Base-by-base conservation (phyloP, 2,888 invertebrate genomes). In the Hyppa rectilinea region DNA sequence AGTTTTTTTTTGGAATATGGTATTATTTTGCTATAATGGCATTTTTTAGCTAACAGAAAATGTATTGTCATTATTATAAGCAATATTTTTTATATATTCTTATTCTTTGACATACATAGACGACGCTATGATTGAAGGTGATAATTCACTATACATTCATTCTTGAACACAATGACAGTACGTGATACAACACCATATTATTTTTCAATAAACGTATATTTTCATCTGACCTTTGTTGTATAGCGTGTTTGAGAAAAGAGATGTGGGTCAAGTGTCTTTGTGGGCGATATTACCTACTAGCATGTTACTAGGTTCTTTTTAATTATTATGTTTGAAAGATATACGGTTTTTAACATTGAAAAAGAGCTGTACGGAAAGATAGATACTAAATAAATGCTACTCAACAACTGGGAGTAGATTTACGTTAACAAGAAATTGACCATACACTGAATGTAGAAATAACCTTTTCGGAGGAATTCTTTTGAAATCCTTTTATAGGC, bases 261-360 rank as follows among this genome's bases (percentile, higher is more conserved):
- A 91, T 86, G 76, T 89, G 63, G 92, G 91, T 90, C 91, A 92
- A 87, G 89, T 87, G 80, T 65, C 80, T 84, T 80, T 75, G 76
- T 69, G 40, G 58, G 61, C 75, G 67, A 70, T 77, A 81, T 72
- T 73, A 66, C 31, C 68, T 62, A 52, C 38, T 56, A 71, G 56
- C 52, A 63, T 71, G 64, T 65, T 75, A 36, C 65, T 75, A 67
- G 47, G 53, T 43, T 50, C 34, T 40, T 72, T 79, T 61, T 65
- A 59, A 63, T 66, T 40, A 65, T 60, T 49, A 23, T 65, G 55
- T 40, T 52, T 36, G 9, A 60, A n/a, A 70, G 4, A 34, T 40
- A 17, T 14, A 23, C 5, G 0, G n/a, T 49, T 49, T 26, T 31
- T 38, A n/a, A 26, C 10, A 26, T 31, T 67, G 17, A 59, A 10